Base-by-base conservation (phyloP, 2,888 invertebrate species). In the Dasypolia templi region DNA sequence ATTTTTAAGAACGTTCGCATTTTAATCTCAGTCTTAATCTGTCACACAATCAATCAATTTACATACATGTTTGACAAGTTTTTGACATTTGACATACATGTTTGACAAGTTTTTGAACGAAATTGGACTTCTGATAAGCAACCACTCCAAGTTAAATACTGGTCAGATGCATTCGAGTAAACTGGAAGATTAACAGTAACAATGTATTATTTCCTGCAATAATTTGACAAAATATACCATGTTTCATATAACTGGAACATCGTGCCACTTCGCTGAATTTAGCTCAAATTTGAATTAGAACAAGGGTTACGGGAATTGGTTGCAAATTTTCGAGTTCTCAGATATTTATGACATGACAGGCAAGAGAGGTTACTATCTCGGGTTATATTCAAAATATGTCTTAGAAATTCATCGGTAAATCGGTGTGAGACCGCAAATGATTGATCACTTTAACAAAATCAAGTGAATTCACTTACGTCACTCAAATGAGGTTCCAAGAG, bases 281-380 rank as follows among this genome's bases (percentile, higher is more conserved):
- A 32, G 3, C 26, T 2, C 4, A 5, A 22, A 19, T 6, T 39
- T 35, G 22, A 14, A 35, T n/a, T n/a, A 44, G 55, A 71, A 71
- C 35, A 72, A 35, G 17, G 55, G 3, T n/a, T 22, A 4, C 2
- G 32, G 0, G 46, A 42, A 0, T 39, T 17, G 5, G 29, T 19
- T n/a, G n/a, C n/a, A 39, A 39, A 17, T 58, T 22, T 29, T 29
- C n/a, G 3, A 74, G 17, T 22, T 46, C 2, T 7, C 19, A 7
- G 58, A 58, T 35, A 72, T 11, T 66, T 67, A 22, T 72, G 17
- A 46, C 32, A 29, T 9, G 19, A 46, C n/a, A n/a, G n/a, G n/a
- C 53, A 14, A 4, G 46, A 1, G 29, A 19, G 1, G 12, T 35
- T 53, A 11, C n/a, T n/a, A 9, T 17, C 35, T 29, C 5, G n/a